phyloP scores from a whole-genome alignment of 2,797 vertebrate genomes.

The Heliangelus exortis region DNA sequence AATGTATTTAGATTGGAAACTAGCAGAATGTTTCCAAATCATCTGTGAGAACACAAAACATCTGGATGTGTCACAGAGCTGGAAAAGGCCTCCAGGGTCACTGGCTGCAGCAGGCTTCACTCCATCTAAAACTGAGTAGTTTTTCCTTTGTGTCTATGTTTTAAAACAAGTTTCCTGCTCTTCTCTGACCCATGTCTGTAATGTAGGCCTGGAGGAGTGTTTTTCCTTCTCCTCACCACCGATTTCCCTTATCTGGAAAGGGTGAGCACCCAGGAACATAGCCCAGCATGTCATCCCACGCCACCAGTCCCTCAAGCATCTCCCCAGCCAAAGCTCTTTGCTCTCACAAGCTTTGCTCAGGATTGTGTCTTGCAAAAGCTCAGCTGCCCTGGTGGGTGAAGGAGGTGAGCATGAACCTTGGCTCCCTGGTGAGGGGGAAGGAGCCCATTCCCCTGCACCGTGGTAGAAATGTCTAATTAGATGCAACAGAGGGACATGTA shows the following conservation, averaged over 20 bases:
- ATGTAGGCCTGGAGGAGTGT: neutral
- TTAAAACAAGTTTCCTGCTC: neutral
- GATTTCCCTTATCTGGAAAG: rapidly evolving
- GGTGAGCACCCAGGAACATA: neutral
- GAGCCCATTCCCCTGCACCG: neutral
- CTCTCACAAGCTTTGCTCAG: neutral
- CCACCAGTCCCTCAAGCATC: neutral
- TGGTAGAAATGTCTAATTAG: neutral
- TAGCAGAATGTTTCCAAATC: neutral
- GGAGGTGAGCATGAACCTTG: neutral
- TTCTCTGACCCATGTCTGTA: neutral
- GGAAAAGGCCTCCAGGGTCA: neutral
- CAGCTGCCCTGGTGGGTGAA: neutral
- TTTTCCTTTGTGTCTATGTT: neutral
- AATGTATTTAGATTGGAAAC: neutral
- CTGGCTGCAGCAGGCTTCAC: neutral
- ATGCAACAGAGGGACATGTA: neutral
- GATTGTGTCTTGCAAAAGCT: neutral
- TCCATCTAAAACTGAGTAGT: neutral
- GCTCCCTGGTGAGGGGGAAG: rapidly evolving
- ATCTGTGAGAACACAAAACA: neutral
- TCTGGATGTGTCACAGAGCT: neutral
- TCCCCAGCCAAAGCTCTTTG: neutral
- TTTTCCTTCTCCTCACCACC: neutral
- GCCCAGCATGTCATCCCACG: neutral